Evolutionary conservation across 1,140 invertebrate species (phyloP), one percentile per base, ranked within the genome.

Genomic region (Lordiphosa mommai): DNA sequence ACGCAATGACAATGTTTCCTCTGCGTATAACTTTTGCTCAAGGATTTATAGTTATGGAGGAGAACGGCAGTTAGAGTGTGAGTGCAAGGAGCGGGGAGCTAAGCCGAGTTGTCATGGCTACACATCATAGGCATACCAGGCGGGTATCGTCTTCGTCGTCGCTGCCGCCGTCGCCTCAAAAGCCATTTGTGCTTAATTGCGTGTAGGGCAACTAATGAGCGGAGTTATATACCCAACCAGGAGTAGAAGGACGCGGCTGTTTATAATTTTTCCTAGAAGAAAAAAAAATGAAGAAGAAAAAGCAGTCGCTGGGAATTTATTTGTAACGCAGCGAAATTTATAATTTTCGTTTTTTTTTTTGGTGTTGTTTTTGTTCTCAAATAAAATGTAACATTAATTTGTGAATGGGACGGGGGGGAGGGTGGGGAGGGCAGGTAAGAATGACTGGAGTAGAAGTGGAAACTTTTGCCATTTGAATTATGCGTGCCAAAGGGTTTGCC

Each of bases 131-230:
- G 61, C 67, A 49, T 41, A 41, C 40, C 40, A 17, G 6, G 20
- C 20, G 40, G 10, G 17, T 41, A 41, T 17, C 17, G 8, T n/a
- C 17, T 9, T 38, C 32, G 36, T 17, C 14, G 8, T 17, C n/a
- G 40, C 7, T 40, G 60, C 41, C 47, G 63, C 58, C 44, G 50
- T 56, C 65, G 74, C 74, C 76, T 82, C 67, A 65, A 82, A 82
- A 82, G 77, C 77, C 77, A 84, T 82, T 82, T 82, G 77, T 82
- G 77, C 77, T 77, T 84, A 82, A 82, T 82, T 82, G 77, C 77
- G 77, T 84, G 77, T 82, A 84, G 77, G 77, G 72, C 77, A 84
- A 82, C 77, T 82, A 82, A 82, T 82, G 77, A 82, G 77, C 77
- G 68, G 63, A 84, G 77, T 84, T 82, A 82, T 74, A 68, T 77